Evolutionary conservation across 2,888 invertebrate genomes (phyloP), one percentile per base, ranked within the genome.

Genomic region (Clusia tigrina): DNA sequence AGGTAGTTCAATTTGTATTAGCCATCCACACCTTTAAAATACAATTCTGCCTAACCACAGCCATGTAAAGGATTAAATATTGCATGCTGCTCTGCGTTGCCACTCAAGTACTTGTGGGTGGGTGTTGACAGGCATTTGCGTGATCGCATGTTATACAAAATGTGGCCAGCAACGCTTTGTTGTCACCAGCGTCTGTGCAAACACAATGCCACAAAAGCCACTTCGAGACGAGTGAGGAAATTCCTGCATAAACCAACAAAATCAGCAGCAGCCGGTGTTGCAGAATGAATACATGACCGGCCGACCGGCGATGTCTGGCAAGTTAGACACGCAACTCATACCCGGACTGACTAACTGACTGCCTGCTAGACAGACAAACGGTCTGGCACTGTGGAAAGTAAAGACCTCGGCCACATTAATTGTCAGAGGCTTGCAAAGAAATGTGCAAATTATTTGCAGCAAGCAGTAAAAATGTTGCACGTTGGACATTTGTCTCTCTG

Each of bases 221-320:
- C 18, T 15, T 22, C 18, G 25, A n/a, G 23, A 24, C 52, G 58
- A n/a, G n/a, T 53, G 15, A 15, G n/a, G 48, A 63, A 63, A 63
- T 59, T 58, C 55, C 54, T 54, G 70, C 72, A 73, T 69, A 69
- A 66, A 66, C 72, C 74, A 74, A 74, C 75, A 71, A 74, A 64
- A 42, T 15, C 42, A 42, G n/a, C 42, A 42, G n/a, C 42, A 42
- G n/a, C n/a, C 42, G n/a, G n/a, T 17, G n/a, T 6, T 42, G 42
- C 9, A 42, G 42, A 42, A 42, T 42, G 9, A 15, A 42, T 42
- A 9, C n/a, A 15, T 42, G 42, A 15, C 42, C 42, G n/a, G n/a
- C 42, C 3, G 22, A 48, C 48, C n/a, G n/a, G n/a, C 42, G 42
- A n/a, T 22, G 48, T 48, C 48, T 48, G 48, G 20, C 20, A 48